phyloP scores from a whole-genome alignment of 2,797 vertebrate genomes.

The Meda fulgida region DNA sequence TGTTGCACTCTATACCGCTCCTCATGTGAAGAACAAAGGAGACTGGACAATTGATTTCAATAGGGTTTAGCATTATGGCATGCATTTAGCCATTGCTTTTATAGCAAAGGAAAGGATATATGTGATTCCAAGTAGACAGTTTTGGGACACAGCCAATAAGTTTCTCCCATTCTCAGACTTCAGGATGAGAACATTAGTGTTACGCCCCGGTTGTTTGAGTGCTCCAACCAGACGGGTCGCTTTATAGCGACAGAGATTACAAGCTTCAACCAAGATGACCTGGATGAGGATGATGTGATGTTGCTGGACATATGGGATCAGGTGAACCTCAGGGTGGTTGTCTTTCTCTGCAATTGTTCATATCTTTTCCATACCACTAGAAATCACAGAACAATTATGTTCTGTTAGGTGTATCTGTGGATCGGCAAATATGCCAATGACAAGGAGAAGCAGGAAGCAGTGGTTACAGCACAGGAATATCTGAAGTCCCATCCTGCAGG shows the following conservation, averaged over 20 bases:
- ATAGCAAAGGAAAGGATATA: not conserved
- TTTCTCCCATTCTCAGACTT: slow-evolving; percentile 69
- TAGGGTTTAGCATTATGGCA: not conserved
- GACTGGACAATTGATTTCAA: not conserved
- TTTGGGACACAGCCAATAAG: not conserved
- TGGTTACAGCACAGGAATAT: slow-evolving; percentile 81
- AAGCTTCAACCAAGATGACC: slow-evolving; percentile 85
- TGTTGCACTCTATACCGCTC: not conserved
- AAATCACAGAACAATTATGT: not conserved
- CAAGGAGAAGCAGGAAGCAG: slow-evolving; percentile 76
- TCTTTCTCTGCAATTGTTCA: not conserved
- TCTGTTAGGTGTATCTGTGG: slow-evolving; percentile 84
- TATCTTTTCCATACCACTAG: not conserved
- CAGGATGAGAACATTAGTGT: slow-evolving; percentile 76
- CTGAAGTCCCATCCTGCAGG: slow-evolving; percentile 79
- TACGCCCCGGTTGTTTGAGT: slow-evolving; percentile 83
- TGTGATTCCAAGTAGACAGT: not conserved
- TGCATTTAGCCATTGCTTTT: not conserved
- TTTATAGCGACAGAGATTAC: slow-evolving; percentile 84
- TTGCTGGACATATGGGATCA: slow-evolving; percentile 87
- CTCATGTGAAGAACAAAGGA: not conserved
- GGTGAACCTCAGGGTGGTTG: slow-evolving; percentile 66
- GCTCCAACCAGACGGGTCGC: slow-evolving; percentile 85
- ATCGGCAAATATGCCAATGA: slow-evolving; percentile 80
- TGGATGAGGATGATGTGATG: slow-evolving; percentile 85